These are phyloP conservation scores for Sebastes oblongus DNA, from an alignment of 2,797 vertebrate genomes.

Conservation along the genomic window DNA sequence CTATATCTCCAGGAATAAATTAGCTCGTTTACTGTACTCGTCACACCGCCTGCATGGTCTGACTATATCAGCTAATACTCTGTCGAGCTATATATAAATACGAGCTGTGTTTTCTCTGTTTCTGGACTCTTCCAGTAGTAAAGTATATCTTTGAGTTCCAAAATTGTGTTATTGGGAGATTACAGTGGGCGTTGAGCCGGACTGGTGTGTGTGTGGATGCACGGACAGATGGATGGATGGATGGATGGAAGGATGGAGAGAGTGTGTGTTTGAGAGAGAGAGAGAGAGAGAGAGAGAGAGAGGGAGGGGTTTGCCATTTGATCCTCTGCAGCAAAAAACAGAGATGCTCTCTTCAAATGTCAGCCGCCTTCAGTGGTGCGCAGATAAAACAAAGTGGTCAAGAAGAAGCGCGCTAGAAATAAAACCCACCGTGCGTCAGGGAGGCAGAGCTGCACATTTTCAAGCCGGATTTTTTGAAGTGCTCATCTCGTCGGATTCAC, in stretches of 20 bases:
- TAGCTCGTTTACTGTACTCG: neutral
- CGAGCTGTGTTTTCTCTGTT: neutral
- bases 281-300: neutral
- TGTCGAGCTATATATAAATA: neutral
- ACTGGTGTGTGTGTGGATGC: slow-evolving; percentile 55
- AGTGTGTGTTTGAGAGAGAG: slow-evolving; percentile 19
- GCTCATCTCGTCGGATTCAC: slow-evolving; percentile 23
- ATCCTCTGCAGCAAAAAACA: slow-evolving; percentile 82
- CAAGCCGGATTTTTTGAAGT: neutral
- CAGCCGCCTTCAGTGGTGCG: slow-evolving; percentile 77
- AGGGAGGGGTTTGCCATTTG: slow-evolving; percentile 80
- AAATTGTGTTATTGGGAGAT: slow-evolving; percentile 87
- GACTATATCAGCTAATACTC: neutral
- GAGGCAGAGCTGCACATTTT: slow-evolving; percentile 9
- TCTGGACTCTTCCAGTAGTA: neutral
- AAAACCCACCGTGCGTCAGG: neutral
- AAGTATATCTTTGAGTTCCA: slow-evolving; percentile 53
- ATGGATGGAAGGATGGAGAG: slow-evolving; percentile 61
- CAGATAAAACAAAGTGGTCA: slow-evolving; percentile 65
- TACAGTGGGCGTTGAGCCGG: slow-evolving; percentile 83
- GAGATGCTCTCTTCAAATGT: slow-evolving; percentile 85
- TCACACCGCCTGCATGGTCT: neutral
- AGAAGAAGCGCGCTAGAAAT: slow-evolving; percentile 41
- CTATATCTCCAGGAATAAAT: slow-evolving; percentile 35
- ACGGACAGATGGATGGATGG: slow-evolving; percentile 40